These are phyloP conservation scores for Strix uralensis DNA, from an alignment of 2,113 vertebrate genomes.

Conservation along the genomic window DNA sequence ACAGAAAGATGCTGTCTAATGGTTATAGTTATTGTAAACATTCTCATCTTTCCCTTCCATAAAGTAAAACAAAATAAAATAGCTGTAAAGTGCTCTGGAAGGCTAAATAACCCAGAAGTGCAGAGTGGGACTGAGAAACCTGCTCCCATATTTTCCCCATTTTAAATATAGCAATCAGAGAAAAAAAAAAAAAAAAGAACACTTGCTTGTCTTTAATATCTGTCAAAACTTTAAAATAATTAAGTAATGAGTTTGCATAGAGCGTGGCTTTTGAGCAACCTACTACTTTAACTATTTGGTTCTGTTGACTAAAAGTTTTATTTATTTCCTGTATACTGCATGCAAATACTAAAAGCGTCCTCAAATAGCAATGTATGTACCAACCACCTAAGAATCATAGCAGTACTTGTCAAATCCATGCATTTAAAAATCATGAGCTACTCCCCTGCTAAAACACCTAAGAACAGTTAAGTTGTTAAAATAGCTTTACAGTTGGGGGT, in stretches of 20 bases:
- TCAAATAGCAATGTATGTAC: background rate
- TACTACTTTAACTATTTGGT: background rate
- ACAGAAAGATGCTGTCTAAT: background rate
- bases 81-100: constrained; percentile 57
- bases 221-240: constrained; percentile 21
- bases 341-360: constrained; percentile 29
- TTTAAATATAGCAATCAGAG: constrained; percentile 8
- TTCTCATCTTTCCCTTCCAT: constrained; percentile 18
- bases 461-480: background rate
- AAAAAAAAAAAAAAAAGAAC: background rate
- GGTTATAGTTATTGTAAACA: background rate
- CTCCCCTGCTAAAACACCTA: background rate
- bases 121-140: constrained; percentile 43
- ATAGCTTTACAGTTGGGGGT: background rate
- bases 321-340: background rate
- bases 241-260: background rate
- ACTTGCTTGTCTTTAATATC: background rate
- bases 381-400: background rate
- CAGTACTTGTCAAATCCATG: background rate
- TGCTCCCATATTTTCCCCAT: constrained; percentile 5
- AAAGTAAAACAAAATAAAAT: constrained; percentile 23
- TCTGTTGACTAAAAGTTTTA: background rate
- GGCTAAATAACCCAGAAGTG: constrained; percentile 17
- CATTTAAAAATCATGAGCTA: background rate
- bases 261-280: background rate